A percentile compares a stretch with the other conserved stretches of the same genome.
These are phyloP conservation scores for Eretmodus cyanostictus DNA, from an alignment of 2,113 vertebrate species.

Conservation along the genomic window DNA sequence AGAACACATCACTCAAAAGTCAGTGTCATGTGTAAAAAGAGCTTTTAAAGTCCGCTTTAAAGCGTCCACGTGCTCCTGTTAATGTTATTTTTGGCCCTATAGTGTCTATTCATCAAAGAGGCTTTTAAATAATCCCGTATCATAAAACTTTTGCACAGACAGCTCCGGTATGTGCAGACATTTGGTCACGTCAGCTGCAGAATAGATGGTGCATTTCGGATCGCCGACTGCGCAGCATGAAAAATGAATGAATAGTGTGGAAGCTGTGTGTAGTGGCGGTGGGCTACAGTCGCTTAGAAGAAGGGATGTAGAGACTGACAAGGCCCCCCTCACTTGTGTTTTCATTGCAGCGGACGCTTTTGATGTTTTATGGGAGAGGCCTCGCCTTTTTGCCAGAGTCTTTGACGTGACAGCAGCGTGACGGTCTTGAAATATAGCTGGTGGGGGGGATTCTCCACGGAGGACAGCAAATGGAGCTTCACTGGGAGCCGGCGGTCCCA, in stretches of 20 bases:
- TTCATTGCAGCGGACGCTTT: constrained; percentile 31
- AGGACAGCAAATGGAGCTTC: constrained; percentile 58
- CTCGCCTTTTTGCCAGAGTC: constrained; percentile 25
- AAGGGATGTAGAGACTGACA: constrained; percentile 46
- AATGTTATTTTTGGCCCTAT: not conserved
- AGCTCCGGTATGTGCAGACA: constrained; percentile 1
- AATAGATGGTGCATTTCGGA: constrained; percentile 27
- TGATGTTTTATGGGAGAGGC: constrained; percentile 58
- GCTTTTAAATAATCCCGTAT: constrained; percentile 25
- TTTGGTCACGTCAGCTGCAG: constrained; percentile 32
- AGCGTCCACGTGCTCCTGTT: not conserved
- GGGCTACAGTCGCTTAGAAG: constrained; percentile 29
- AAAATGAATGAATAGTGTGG: constrained; percentile 24
- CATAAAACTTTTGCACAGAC: constrained; percentile 29
- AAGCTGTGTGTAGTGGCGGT: not conserved
- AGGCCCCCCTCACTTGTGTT: constrained; percentile 40
- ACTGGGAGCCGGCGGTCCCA: constrained; percentile 25
- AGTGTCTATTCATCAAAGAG: not conserved
- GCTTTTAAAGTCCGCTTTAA: not conserved
- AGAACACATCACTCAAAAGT: not conserved
- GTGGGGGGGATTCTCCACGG: constrained; percentile 13
- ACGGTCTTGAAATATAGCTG: constrained; percentile 57
- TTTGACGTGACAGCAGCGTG: constrained; percentile 40
- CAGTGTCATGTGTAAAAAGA: not conserved
- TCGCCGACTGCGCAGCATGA: constrained; percentile 3